Evolutionary conservation across 2,797 vertebrate genomes (phyloP).

Genomic region (Botia almorhae): DNA sequence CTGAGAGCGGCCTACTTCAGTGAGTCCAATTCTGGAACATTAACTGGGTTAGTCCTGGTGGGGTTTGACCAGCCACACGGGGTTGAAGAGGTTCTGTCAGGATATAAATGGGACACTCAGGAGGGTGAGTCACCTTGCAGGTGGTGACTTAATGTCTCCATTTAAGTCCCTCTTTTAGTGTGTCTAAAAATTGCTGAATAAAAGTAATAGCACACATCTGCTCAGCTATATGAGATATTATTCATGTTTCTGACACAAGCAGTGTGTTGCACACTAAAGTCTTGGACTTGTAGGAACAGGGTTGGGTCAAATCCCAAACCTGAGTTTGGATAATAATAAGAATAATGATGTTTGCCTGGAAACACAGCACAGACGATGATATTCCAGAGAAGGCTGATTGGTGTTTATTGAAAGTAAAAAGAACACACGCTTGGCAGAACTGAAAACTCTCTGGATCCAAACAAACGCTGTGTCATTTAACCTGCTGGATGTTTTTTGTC

Average conservation of each 20-base stretch:
- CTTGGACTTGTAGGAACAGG: too few species aligned
- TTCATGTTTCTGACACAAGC: too few species aligned
- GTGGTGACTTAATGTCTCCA: background rate
- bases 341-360: background rate
- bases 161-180: background rate
- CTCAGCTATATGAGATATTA: too few species aligned
- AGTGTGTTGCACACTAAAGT: too few species aligned
- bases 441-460: background rate
- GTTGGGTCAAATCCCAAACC: background rate
- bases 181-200: too few species aligned
- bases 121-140: slow-evolving; percentile 2
- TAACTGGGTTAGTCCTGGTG: slow-evolving; percentile 61
- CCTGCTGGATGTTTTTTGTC: background rate
- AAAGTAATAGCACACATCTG: too few species aligned
- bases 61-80: slow-evolving; percentile 21
- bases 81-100: slow-evolving; percentile 40
- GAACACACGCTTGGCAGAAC: background rate
- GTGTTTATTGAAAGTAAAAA: background rate
- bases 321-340: background rate
- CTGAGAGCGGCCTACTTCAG: slow-evolving; percentile 60
- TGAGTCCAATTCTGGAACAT: slow-evolving; percentile 65
- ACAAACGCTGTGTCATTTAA: background rate
- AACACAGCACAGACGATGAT: background rate
- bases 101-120: slow-evolving; percentile 34
- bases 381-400: background rate